Percentiles rank a stretch among this genome's conserved stretches.
Evolutionary conservation across 2,888 invertebrate genomes (phyloP).

Genomic region (Drosophila mettleri): DNA sequence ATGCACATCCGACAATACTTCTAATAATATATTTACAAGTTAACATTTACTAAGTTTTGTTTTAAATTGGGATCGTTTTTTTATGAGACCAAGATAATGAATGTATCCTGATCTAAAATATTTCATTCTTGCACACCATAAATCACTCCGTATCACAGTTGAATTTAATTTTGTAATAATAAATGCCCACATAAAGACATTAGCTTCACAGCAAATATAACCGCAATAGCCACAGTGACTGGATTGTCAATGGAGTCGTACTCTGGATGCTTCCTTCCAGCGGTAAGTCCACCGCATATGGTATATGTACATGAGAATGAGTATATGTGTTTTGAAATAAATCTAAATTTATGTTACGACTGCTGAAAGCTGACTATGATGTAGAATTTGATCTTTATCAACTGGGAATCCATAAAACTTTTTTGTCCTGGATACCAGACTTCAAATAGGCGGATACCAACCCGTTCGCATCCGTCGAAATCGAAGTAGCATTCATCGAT

Average conservation of each 20-base stretch:
- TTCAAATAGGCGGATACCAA: too few species aligned
- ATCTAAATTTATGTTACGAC: background rate
- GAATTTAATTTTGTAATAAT: background rate
- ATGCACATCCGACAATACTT: too few species aligned
- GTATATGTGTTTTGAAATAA: background rate
- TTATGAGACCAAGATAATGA: too few species aligned
- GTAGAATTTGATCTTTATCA: background rate
- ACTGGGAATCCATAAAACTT: too few species aligned
- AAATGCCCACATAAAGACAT: background rate
- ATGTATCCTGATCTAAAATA: background rate
- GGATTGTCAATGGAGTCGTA: background rate
- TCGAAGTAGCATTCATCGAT: background rate
- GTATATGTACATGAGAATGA: background rate
- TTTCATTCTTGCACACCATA: background rate
- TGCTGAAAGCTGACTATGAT: background rate
- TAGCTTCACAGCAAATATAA: background rate
- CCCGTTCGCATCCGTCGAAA: background rate
- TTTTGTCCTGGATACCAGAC: background rate
- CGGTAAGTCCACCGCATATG: background rate
- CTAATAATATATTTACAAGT: too few species aligned
- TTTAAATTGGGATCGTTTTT: too few species aligned
- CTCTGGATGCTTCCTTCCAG: background rate
- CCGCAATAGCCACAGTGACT: slow-evolving; percentile 3
- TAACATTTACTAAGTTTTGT: too few species aligned
- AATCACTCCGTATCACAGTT: background rate